Evolutionary conservation across 2,888 invertebrate species (phyloP), one percentile per base, ranked within the genome.

Genomic region (Cosmopolites sordidus): DNA sequence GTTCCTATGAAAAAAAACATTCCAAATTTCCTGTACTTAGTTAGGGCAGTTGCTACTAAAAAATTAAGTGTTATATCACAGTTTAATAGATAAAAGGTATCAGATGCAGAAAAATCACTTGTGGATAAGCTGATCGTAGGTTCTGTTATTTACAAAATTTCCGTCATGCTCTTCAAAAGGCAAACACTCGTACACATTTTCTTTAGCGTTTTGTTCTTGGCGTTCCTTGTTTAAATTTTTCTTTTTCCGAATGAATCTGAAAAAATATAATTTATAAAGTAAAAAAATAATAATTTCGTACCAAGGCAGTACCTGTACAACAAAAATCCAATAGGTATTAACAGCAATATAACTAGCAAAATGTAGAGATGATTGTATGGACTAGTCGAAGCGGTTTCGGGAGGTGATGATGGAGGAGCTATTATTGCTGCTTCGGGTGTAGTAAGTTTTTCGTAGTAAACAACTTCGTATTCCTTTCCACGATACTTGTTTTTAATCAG

Each of bases 181-280:
- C 51, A 72, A 60, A 8, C 69, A 62, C 64, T 71, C 71, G 54
- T 72, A 72, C 41, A 65, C 65, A 43, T 69, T 69, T 38, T 62
- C 63, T 14, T 58, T 60, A 4, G 14, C 33, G 45, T 43, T 54
- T 43, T 58, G 51, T 14, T 48, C 51, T 6, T 33, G 15, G n/a
- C 52, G 51, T 18, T 50, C 46, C 45, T 50, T 56, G 41, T 50
- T 53, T 12, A 47, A n/a, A n/a, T n/a, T 15, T 43, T 56, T 60
- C 53, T 61, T 59, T 48, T 62, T 65, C 51, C 62, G 61, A 4
- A 62, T 48, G 48, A 56, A 67, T 56, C 69, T 69, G 48, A 43
- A 60, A 62, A 12, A 22, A 27, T 45, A 49, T 18, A 38, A 22
- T 2, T 16, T 17, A 22, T 42, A 11, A 42, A 37, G 1, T 9